These are phyloP conservation scores for Drosophila dives DNA, from an alignment of 2,888 invertebrate genomes.

Conservation along the genomic window DNA sequence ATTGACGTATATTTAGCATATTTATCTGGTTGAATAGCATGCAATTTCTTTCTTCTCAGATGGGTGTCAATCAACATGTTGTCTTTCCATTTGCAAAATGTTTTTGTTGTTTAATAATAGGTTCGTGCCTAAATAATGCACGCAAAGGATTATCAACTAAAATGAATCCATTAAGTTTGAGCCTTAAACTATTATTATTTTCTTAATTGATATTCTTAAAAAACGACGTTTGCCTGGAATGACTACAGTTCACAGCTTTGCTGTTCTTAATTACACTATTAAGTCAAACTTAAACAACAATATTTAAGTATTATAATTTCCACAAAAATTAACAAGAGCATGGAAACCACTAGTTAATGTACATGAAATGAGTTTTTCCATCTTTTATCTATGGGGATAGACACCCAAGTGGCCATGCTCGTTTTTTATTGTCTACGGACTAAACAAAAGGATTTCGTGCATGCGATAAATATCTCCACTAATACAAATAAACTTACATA, in stretches of 20 bases:
- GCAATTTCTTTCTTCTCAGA: not conserved
- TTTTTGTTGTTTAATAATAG: not conserved
- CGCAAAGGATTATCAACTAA: not conserved
- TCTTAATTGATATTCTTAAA: not conserved
- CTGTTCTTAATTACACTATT: not conserved
- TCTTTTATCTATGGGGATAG: not conserved
- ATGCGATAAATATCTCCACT: slow-evolving; percentile 49
- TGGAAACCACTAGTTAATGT: not conserved
- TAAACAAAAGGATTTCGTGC: slow-evolving; percentile 60
- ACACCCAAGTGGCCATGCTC: not conserved
- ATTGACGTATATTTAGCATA: slow-evolving; percentile 14
- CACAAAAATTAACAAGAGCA: not conserved
- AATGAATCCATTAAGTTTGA: not conserved
- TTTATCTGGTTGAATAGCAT: slow-evolving; percentile 7
- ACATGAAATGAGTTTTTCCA: not conserved
- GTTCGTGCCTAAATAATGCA: not conserved
- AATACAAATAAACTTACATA: slow-evolving; percentile 10
- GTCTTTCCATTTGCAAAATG: not conserved
- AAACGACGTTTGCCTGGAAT: not conserved
- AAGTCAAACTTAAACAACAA: not conserved
- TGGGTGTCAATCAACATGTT: not conserved
- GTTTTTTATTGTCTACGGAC: slow-evolving; percentile 4
- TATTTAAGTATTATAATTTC: not conserved
- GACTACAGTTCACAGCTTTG: not conserved
- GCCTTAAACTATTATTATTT: not conserved